Percentiles rank a stretch among this genome's conserved stretches.
Evolutionary conservation across 2,797 vertebrate species (phyloP).

Genomic region (Muscicapa comitata): DNA sequence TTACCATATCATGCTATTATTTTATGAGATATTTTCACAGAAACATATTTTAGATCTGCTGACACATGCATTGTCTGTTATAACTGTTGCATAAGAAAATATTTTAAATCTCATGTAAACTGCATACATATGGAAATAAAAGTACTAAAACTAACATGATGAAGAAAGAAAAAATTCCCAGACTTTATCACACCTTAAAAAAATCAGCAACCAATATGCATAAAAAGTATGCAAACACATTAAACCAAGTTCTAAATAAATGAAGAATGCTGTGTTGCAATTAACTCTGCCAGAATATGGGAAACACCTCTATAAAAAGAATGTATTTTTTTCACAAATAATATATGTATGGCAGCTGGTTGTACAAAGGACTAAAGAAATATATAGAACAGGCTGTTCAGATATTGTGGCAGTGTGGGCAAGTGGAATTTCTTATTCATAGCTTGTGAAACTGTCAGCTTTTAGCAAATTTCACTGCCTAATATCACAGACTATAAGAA

Average conservation of each 20-base stretch:
- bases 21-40: background rate
- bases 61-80: background rate
- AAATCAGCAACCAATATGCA: background rate
- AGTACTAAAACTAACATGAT: background rate
- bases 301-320: constrained; percentile 42
- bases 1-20: background rate
- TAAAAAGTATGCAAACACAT: background rate
- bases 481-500: constrained; percentile 3
- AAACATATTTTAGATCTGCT: background rate
- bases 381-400: constrained; percentile 45
- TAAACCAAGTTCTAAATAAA: background rate
- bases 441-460: constrained; percentile 20
- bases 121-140: background rate
- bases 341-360: constrained; percentile 36
- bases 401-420: constrained; percentile 23
- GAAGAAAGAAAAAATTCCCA: background rate
- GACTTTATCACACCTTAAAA: background rate
- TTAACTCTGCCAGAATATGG: constrained; percentile 1
- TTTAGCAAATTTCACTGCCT: background rate
- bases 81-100: background rate
- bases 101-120: background rate
- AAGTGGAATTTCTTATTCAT: constrained; percentile 39
- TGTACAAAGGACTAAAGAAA: constrained; percentile 44
- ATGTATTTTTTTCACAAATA: background rate
- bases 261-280: background rate